phyloP scores from a whole-genome alignment of 2,888 invertebrate species.

The Callyntrura guangdongensis region DNA sequence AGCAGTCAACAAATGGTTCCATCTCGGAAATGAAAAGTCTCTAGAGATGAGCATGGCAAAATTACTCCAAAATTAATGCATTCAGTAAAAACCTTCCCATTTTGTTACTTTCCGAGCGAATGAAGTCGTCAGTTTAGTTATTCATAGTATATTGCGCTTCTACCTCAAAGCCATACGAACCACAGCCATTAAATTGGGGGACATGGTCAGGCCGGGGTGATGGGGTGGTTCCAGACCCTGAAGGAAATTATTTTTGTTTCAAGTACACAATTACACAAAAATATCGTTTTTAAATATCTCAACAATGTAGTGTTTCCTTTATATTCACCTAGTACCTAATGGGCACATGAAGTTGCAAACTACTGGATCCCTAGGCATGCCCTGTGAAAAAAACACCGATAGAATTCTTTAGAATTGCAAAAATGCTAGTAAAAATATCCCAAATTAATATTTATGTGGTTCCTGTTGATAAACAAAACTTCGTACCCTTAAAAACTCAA shows the following conservation, averaged over 20 bases:
- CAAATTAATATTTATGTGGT: too few species aligned
- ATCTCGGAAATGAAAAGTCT: constrained; percentile 89
- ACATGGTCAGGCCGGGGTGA: constrained; percentile 90
- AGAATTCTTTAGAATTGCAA: not conserved
- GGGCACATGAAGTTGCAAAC: constrained; percentile 49
- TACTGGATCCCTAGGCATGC: constrained; percentile 55
- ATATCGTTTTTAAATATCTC: not conserved
- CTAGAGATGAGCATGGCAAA: constrained; percentile 23
- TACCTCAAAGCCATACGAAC: constrained; percentile 91
- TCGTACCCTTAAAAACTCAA: constrained; percentile 45
- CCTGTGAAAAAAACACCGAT: constrained; percentile 22
- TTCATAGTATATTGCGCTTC: not conserved
- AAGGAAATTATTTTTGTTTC: not conserved
- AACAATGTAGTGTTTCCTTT: constrained; percentile 22
- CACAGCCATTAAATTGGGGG: constrained; percentile 94
- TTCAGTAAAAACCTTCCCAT: too few species aligned
- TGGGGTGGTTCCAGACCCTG: constrained; percentile 56
- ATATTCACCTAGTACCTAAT: constrained; percentile 21
- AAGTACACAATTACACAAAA: not conserved
- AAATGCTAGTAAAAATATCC: too few species aligned
- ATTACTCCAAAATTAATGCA: constrained; percentile 2
- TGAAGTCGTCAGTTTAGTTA: not conserved
- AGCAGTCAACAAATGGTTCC: constrained; percentile 95
- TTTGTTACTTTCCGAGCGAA: not conserved
- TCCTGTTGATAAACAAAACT: not conserved